phyloP scores from a whole-genome alignment of 2,113 vertebrate species.

The Leucopternis melanops region DNA sequence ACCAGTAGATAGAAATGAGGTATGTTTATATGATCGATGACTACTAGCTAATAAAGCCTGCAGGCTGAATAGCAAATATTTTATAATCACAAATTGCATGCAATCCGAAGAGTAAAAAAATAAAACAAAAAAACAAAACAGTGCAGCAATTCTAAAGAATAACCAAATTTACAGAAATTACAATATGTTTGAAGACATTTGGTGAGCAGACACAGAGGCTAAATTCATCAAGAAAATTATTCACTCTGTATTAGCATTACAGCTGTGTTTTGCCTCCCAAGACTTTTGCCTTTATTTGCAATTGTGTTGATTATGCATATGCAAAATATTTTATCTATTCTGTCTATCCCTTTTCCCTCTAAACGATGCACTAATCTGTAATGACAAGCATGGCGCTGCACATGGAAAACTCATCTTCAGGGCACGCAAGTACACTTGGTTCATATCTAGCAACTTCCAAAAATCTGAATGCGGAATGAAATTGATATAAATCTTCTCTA shows the following conservation, averaged over 20 bases:
- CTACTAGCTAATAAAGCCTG: neutral
- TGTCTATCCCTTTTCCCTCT: neutral
- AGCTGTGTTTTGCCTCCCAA: conserved; percentile 58
- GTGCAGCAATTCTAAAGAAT: neutral
- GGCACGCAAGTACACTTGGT: neutral
- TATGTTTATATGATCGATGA: neutral
- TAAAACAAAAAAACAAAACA: neutral
- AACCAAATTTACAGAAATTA: neutral
- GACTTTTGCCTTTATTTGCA: conserved; percentile 52
- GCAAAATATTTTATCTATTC: conserved; percentile 56
- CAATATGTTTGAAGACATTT: neutral
- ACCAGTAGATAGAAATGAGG: neutral
- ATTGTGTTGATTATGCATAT: conserved; percentile 60
- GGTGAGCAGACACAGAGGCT: conserved; percentile 14
- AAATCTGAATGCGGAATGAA: neutral
- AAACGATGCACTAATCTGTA: conserved; percentile 33
- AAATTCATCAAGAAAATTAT: conserved; percentile 49
- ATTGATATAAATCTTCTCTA: conserved; percentile 11
- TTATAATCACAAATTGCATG: neutral
- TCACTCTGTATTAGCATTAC: conserved; percentile 40
- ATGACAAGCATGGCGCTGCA: conserved; percentile 42
- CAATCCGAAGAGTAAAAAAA: neutral
- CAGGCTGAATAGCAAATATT: neutral
- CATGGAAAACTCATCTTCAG: conserved; percentile 48
- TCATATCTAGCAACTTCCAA: neutral